Conservation (phyloP, 2,797 vertebrate genomes). For the Manis crassicaudata region DNA sequence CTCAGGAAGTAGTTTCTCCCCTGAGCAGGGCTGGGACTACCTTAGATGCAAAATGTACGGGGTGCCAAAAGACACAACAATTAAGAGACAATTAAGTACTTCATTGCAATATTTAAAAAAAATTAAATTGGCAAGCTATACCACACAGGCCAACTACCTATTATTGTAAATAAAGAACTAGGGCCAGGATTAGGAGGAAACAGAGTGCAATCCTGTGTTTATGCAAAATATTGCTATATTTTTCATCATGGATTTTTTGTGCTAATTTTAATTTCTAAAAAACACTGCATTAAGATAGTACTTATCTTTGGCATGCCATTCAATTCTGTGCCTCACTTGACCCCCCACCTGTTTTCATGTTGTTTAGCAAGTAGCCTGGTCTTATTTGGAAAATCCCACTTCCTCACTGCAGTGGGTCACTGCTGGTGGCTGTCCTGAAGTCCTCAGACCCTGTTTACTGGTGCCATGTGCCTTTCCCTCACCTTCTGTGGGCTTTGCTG, state of each 20-base stretch:
- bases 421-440: background rate
- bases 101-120: background rate
- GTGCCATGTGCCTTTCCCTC: background rate
- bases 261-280: conserved; percentile 5
- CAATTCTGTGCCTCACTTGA: background rate
- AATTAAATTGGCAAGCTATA: background rate
- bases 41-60: background rate
- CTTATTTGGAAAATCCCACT: background rate
- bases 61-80: background rate
- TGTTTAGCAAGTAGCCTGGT: background rate
- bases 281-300: background rate
- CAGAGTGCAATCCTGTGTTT: background rate
- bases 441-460: background rate
- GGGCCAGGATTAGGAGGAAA: background rate
- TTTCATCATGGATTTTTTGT: background rate
- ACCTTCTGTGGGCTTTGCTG: background rate
- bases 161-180: background rate
- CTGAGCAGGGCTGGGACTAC: background rate
- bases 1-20: background rate
- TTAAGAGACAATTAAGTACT: background rate
- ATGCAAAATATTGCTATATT: background rate
- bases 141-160: background rate
- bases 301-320: background rate
- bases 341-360: background rate
- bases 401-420: background rate